Evolutionary conservation across 2,797 vertebrate species (phyloP).

Genomic region (Labroides dimidiatus): DNA sequence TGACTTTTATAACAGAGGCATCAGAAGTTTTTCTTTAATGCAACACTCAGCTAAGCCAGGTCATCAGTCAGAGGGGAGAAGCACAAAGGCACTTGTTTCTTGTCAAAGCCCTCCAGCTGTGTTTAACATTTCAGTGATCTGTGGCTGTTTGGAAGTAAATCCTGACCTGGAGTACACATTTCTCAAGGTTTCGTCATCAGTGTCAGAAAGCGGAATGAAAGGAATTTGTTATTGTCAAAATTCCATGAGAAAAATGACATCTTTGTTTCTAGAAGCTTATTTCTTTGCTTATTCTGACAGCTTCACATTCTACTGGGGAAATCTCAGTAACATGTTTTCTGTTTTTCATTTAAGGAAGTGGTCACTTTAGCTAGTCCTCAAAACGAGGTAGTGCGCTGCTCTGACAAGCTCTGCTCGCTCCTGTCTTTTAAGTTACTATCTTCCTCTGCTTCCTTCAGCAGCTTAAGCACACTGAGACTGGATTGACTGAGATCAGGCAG

Average conservation of each 20-base stretch:
- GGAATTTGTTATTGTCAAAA: not conserved
- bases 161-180: conserved; percentile 8
- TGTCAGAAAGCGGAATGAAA: not conserved
- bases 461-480: conserved; percentile 38
- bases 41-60: not conserved
- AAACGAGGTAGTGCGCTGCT: conserved; percentile 18
- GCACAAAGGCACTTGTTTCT: conserved; percentile 18
- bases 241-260: not conserved
- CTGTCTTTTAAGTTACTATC: conserved; percentile 28
- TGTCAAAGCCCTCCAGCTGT: conserved; percentile 15
- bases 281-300: too few relatives aligned
- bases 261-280: too few relatives aligned
- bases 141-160: conserved; percentile 30
- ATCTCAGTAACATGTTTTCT: not conserved
- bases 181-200: conserved; percentile 18
- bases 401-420: conserved; percentile 10
- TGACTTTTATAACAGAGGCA: conserved; percentile 10
- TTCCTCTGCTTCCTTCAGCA: conserved; percentile 38
- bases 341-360: conserved; percentile 5
- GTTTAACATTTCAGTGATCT: conserved; percentile 29
- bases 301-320: not conserved
- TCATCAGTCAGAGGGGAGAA: conserved; percentile 30
- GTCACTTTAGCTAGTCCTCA: conserved; percentile 28
- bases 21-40: conserved; percentile 5
- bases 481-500: conserved; percentile 56